phyloP scores from a whole-genome alignment of 1,140 invertebrate genomes.

The Penaeus vannamei region DNA sequence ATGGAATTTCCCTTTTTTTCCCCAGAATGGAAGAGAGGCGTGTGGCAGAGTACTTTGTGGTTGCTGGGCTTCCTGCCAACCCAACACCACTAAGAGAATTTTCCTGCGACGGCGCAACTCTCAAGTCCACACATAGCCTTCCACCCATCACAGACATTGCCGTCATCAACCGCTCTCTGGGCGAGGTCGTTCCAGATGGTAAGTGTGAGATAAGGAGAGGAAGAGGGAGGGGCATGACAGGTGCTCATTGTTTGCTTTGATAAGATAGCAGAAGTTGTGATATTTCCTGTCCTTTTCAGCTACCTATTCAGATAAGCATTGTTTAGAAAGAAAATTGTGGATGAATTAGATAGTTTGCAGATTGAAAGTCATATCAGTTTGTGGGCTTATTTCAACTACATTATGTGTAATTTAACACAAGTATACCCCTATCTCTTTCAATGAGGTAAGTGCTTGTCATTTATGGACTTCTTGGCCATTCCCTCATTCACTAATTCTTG shows the following conservation, averaged over 20 bases:
- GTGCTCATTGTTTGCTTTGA: too few species aligned
- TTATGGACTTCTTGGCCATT: too few species aligned
- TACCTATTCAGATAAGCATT: too few species aligned
- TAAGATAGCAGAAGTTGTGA: too few species aligned
- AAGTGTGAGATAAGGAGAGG: background rate
- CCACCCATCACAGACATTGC: slow-evolving; percentile 96
- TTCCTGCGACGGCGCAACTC: slow-evolving; percentile 81
- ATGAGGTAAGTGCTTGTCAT: too few species aligned
- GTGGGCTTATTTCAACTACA: background rate
- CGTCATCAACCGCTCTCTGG: slow-evolving; percentile 91
- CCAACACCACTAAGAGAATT: slow-evolving; percentile 85
- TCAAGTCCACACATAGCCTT: slow-evolving; percentile 80
- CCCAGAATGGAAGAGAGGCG: slow-evolving; percentile 72
- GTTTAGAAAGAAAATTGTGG: too few species aligned
- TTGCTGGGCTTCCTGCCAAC: slow-evolving; percentile 91
- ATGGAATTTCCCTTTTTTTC: too few species aligned
- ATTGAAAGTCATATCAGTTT: background rate
- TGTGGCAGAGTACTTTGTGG: slow-evolving; percentile 92
- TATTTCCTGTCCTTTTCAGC: too few species aligned
- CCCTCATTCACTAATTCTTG: too few species aligned
- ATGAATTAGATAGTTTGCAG: too few species aligned
- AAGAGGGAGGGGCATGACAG: background rate
- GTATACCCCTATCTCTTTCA: too few species aligned
- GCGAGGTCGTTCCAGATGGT: slow-evolving; percentile 77
- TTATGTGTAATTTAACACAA: background rate